Percentiles rank a stretch among this genome's conserved stretches.
Evolutionary conservation across 2,797 vertebrate genomes (phyloP).

Genomic region (Sebastes matsubarae): DNA sequence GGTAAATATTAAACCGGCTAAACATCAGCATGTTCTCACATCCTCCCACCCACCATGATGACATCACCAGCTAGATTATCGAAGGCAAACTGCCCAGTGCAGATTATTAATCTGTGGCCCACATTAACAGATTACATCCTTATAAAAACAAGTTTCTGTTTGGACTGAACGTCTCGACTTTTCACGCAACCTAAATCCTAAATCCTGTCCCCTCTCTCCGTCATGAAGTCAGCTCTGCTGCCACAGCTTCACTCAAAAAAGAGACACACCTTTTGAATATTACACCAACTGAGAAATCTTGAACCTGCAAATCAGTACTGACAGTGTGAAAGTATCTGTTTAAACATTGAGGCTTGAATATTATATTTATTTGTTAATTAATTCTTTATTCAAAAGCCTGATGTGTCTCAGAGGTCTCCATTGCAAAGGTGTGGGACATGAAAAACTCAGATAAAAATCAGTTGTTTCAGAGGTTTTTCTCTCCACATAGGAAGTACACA

Average conservation of each 20-base stretch:
- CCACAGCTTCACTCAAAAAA: not conserved
- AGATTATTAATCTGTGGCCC: constrained; percentile 56
- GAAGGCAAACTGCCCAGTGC: constrained; percentile 30
- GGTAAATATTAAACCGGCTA: not conserved
- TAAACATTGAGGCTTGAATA: not conserved
- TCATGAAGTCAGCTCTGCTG: not conserved
- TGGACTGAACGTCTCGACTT: not conserved
- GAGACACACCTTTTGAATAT: not conserved
- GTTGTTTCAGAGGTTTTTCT: not conserved
- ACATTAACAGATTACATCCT: constrained; percentile 49
- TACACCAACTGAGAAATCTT: not conserved
- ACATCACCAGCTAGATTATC: constrained; percentile 17
- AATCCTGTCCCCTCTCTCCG: not conserved
- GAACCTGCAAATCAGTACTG: not conserved
- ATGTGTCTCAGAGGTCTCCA: not conserved
- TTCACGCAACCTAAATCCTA: not conserved
- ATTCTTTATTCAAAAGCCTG: not conserved
- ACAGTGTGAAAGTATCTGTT: not conserved
- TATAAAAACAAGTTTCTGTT: constrained; percentile 11
- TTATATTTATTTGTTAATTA: not conserved
- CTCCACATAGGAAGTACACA: not conserved
- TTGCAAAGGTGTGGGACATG: not conserved
- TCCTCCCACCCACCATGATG: not conserved
- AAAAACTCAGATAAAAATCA: not conserved
- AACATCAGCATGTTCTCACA: not conserved